phyloP scores from a whole-genome alignment of 2,797 vertebrate species.

The Microctenopoma steveboyesi region DNA sequence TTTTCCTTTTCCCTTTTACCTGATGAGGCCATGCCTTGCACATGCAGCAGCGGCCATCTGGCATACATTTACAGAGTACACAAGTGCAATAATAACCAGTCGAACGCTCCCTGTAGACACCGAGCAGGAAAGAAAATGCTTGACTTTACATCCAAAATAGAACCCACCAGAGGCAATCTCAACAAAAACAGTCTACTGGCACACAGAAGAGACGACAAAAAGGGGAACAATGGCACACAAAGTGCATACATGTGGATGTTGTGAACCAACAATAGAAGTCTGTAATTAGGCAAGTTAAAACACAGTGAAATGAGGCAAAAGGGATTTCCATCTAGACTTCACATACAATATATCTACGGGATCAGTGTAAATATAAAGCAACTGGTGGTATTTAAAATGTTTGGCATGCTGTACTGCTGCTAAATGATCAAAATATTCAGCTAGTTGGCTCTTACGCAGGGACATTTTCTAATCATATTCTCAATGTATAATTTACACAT shows the following conservation, averaged over 20 bases:
- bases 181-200: conserved; percentile 65
- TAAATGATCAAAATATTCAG: conserved; percentile 27
- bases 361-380: conserved; percentile 19
- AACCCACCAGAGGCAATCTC: conserved; percentile 64
- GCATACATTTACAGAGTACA: conserved; percentile 78
- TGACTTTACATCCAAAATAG: conserved; percentile 79
- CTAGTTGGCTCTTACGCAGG: conserved; percentile 16
- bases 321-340: conserved; percentile 17
- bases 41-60: conserved; percentile 74
- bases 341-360: conserved; percentile 7
- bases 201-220: conserved; percentile 51
- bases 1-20: conserved; percentile 58
- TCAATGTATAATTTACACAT: neutral
- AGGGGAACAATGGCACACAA: conserved; percentile 62
- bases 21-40: conserved; percentile 53
- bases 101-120: conserved; percentile 70
- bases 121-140: conserved; percentile 74
- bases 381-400: neutral
- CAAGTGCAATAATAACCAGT: conserved; percentile 76
- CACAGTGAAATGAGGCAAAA: conserved; percentile 27
- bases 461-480: neutral
- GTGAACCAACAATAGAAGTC: conserved; percentile 23
- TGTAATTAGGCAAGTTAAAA: conserved; percentile 50
- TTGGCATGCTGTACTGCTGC: conserved; percentile 2
- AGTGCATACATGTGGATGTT: conserved; percentile 48